phyloP scores from a whole-genome alignment of 1,140 invertebrate species.

The Bursaphelenchus mucronatus region DNA sequence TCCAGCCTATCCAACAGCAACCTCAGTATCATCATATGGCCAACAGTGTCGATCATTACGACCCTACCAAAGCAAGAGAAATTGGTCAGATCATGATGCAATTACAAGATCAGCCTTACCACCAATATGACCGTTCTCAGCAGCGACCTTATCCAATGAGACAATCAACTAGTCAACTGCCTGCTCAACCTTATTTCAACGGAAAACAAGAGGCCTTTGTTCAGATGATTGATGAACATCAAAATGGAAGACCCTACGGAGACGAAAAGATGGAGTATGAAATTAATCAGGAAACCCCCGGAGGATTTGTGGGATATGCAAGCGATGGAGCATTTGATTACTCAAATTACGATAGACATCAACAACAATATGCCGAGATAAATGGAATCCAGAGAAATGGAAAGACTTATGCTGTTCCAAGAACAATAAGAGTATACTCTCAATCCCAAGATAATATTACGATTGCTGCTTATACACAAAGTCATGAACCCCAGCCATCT shows the following conservation, averaged over 20 bases:
- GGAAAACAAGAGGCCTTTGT: no score
- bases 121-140: no score
- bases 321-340: neutral
- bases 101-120: slow-evolving; percentile 30
- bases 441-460: slow-evolving; percentile 3
- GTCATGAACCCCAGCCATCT: slow-evolving; percentile 1
- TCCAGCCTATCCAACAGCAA: slow-evolving; percentile 1
- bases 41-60: slow-evolving; percentile 7
- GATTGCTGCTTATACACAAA: neutral
- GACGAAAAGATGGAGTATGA: no score
- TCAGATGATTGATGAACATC: no score
- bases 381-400: slow-evolving; percentile 24
- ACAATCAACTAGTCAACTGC: neutral
- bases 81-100: slow-evolving; percentile 48
- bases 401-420: slow-evolving; percentile 18
- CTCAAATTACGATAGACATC: neutral
- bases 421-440: neutral
- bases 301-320: neutral
- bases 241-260: no score
- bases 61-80: slow-evolving; percentile 27
- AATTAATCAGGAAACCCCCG: no score
- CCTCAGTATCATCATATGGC: neutral
- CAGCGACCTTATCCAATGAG: no score
- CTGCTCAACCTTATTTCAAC: neutral
- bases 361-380: neutral